Base-by-base conservation (phyloP, 2,113 vertebrate species). In the Solea senegalensis region DNA sequence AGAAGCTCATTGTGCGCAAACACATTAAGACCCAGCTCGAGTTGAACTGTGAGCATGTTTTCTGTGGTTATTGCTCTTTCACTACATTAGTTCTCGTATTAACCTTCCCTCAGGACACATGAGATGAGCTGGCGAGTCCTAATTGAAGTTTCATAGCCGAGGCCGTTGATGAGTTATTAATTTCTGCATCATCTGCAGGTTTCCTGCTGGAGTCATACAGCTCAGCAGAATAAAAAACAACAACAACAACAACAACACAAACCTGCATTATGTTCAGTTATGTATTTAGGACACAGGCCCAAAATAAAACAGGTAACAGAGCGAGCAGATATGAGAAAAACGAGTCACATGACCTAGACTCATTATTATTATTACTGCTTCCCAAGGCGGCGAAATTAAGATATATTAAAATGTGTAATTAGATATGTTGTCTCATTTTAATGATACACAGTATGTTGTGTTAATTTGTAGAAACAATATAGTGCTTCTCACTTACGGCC, bases 51-150 rank as follows among this genome's bases (percentile, higher is more conserved):
- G 16, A 44, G n/a, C 74, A 70, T 28, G 57, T 46, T 74, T 74
- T 75, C 45, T 80, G 67, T 81, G 69, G 7, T 59, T 78, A 45
- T 62, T 80, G 62, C 34, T 70, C 68, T 78, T 73, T 86, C 70
- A 81, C 65, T 64, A 57, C 85, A 82, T 87, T 81, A 67, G 65
- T 69, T 81, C 64, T 71, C 53, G 49, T 74, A 88, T 90, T 81
- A 87, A 92, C 88, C 91, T 84, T 67, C 80, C 76, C 80, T 49
- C 7, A 65, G 74, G 74, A 81, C 59, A 65, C 15, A n/a, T 15
- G 58, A 61, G 75, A 87, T 65, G 75, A 51, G 60, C 45, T 69
- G 51, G 70, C 77, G 0, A 43, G 44, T 73, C 79, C 72, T 85
- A 79, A 85, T 87, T 86, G 80, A 75, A 86, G 74, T 70, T 72